Evolutionary conservation across 1,140 invertebrate genomes (phyloP), one percentile per base, ranked within the genome.

Genomic region (Nautilus pompilius): DNA sequence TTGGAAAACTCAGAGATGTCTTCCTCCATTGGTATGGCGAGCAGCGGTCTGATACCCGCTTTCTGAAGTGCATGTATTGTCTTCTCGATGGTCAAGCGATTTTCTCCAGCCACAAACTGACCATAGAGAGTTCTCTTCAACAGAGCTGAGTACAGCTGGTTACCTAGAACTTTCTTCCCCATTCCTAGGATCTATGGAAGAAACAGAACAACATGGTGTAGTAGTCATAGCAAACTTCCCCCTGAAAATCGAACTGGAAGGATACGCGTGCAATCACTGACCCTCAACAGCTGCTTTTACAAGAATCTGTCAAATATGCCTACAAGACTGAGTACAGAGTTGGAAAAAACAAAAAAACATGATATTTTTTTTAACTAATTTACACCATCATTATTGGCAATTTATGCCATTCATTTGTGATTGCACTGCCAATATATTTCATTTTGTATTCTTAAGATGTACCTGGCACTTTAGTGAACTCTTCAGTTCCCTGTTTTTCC

Each of bases 81-180:
- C 17, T 24, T 53, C 24, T 53, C 49, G 0, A 53, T 53, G 24
- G 26, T 13, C 15, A 6, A 5, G 17, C 49, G n/a, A 24, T 4
- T 53, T 5, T 78, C 77, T 34, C 82, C 82, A 45, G 75, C 81
- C 13, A 99, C 96, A 84, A 99, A 99, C 83, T 99, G 97, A 15
- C 96, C 96, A 82, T 98, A 99, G 84, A 99, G 97, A 22, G 96
- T 96, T 2, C 87, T 84, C 82, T 95, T 95, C 93, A 99, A 96
- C 41, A 96, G 65, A n/a, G 83, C 70, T 22, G 89, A 87, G 83
- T 99, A 99, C 10, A 99, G 77, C 63, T 80, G 87, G 70, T 93
- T 88, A 3, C 97, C 96, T 33, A 99, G 79, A n/a, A 98, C 55
- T 66, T 84, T 84, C 66, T 53, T 28, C 15, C 49, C 49, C 5